These are phyloP conservation scores for Ecdyonurus torrentis DNA, from an alignment of 2,888 invertebrate genomes.

Conservation along the genomic window DNA sequence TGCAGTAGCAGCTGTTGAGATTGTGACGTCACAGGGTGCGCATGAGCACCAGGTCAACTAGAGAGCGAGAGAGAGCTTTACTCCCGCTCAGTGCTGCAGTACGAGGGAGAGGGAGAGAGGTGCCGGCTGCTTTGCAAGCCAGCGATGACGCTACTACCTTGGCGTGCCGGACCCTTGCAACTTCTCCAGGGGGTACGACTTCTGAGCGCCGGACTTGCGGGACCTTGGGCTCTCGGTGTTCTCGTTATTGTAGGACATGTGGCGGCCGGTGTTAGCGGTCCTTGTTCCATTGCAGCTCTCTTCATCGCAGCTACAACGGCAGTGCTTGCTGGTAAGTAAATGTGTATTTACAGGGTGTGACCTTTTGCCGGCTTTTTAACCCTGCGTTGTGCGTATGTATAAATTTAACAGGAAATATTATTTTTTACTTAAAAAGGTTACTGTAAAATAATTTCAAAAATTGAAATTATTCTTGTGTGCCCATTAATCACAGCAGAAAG, in stretches of 20 bases:
- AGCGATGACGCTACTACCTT: slow-evolving; percentile 20
- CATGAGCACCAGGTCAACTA: background rate
- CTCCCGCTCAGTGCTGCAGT: background rate
- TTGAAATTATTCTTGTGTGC: too few species aligned
- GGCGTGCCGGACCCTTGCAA: background rate
- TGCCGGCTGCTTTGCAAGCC: slow-evolving; percentile 39
- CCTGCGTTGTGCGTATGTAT: too few species aligned
- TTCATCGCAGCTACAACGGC: slow-evolving; percentile 33
- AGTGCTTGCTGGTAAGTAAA: slow-evolving; percentile 31
- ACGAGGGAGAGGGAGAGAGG: slow-evolving; percentile 26
- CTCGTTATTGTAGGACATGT: slow-evolving; percentile 38
- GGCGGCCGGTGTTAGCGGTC: slow-evolving; percentile 38
- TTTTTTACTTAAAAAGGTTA: too few species aligned
- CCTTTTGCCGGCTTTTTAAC: too few species aligned
- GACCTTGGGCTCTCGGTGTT: slow-evolving; percentile 36
- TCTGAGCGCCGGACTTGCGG: slow-evolving; percentile 10
- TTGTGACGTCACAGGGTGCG: background rate
- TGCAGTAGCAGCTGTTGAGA: background rate
- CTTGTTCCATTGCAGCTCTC: slow-evolving; percentile 37
- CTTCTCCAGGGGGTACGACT: slow-evolving; percentile 2
- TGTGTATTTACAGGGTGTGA: too few species aligned
- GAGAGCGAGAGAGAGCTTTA: too few species aligned
- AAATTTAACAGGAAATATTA: too few species aligned
- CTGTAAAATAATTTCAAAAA: too few species aligned
- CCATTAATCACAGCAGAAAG: too few species aligned